Evolutionary conservation across 2,113 vertebrate genomes (phyloP), one percentile per base, ranked within the genome.

Genomic region (Sapayoa aenigma): DNA sequence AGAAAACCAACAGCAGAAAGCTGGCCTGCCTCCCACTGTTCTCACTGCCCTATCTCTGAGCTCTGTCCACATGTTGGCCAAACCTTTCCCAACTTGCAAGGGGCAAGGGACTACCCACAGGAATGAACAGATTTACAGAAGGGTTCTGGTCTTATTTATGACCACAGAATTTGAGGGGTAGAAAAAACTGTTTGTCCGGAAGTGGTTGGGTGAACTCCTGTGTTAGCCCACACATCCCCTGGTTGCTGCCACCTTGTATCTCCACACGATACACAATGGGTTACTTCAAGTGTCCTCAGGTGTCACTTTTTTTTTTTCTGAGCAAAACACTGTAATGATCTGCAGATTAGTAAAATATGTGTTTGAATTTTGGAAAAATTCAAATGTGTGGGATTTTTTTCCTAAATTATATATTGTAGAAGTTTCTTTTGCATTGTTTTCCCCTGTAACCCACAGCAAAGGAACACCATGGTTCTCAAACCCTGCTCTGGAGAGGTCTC

Each of bases 51-150:
- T 46, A 27, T 21, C 22, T 60, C 33, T 65, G 72, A 72, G 17
- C 58, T 80, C 67, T 60, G 11, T 24, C 33, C 31, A 47, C 3
- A 2, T 20, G 24, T 19, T 56, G n/a, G 24, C 37, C 27, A 60
- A 79, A 2, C 5, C 19, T 72, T 30, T n/a, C n/a, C 22, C 1
- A 30, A 14, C 17, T 23, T 42, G 7, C 0, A 0, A 15, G n/a
- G 37, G 50, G 27, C 68, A 46, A 81, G 18, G 24, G 31, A 24
- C 31, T 69, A 35, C 6, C 14, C 4, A 1, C 17, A 87, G 31
- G n/a, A 23, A 39, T 14, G 17, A 47, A 55, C 6, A 68, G n/a
- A 50, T 37, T 52, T n/a, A 68, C 14, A 52, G 14, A 41, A 44
- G 22, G 2, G 1, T 6, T 74, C 63, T 87, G 49, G 25, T 50